Evolutionary conservation across 2,113 vertebrate genomes (phyloP), one percentile per base, ranked within the genome.

Genomic region (Acrocephalus kingi): DNA sequence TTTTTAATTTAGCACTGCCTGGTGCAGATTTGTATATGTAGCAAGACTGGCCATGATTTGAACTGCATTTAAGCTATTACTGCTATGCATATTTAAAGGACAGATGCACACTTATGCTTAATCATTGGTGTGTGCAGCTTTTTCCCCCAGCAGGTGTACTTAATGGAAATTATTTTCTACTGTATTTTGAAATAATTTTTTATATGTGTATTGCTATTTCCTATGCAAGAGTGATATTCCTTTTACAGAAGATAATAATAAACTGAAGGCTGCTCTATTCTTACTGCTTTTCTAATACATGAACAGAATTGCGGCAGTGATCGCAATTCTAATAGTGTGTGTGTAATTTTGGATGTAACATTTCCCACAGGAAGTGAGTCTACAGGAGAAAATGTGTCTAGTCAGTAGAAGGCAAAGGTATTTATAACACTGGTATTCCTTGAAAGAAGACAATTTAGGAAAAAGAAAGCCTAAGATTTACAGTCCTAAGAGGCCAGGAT

Each of bases 371-470:
- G 93, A 97, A 97, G 95, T 97, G 93, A 95, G 71, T 79, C 86
- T 97, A 64, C 80, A 93, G 91, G 95, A 95, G 93, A 92, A 97
- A 97, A 97, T 90, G 48, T 97, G 77, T 97, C 92, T 97, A 90
- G 96, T 98, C 95, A 96, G 93, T 95, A 95, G 85, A 95, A 96
- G 92, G 94, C 84, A 95, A 94, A 98, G 94, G 94, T 97, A 97
- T 98, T 98, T 98, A 98, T 98, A 97, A 96, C 92, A 69, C 84
- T 59, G 73, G 84, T 87, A 97, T 93, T 97, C 97, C 97, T 81
- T 95, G 92, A 97, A 97, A 94, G 96, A 95, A 96, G 94, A 96
- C 95, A 95, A 94, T 97, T 97, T 92, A 76, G 90, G 55, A 88
- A 97, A 94, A 94, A 91, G 78, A 93, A 93, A 91, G 71, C 94